Evolutionary conservation across 2,113 vertebrate genomes (phyloP).

Genomic region (Rana temporaria): DNA sequence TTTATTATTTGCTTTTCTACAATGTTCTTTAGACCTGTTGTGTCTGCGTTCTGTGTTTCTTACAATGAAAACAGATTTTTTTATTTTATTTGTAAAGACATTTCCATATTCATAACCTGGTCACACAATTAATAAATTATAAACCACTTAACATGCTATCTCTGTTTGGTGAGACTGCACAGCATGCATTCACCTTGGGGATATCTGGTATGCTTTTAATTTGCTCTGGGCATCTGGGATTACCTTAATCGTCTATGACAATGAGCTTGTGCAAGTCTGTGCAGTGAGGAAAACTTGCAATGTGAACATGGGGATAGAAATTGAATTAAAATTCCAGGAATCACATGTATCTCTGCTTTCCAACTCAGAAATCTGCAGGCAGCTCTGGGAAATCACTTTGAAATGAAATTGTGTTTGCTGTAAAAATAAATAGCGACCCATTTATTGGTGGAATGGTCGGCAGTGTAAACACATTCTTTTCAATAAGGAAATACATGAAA

Average conservation of each 20-base stretch:
- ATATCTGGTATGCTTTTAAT: conserved; percentile 25
- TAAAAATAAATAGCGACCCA: not conserved
- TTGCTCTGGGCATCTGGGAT: conserved; percentile 35
- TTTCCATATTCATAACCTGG: not conserved
- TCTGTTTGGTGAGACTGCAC: not conserved
- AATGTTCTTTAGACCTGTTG: too few relatives aligned
- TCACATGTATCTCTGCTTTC: conserved; percentile 4
- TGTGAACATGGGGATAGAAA: conserved; percentile 28
- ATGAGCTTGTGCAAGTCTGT: conserved; percentile 23
- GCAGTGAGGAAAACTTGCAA: conserved; percentile 10
- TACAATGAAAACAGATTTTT: too few relatives aligned
- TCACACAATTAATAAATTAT: not conserved
- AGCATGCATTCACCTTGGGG: not conserved
- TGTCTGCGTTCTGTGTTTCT: too few relatives aligned
- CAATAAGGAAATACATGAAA: too few relatives aligned
- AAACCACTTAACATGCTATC: not conserved
- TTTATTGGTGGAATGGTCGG: not conserved
- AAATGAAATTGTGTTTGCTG: not conserved
- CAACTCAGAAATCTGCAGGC: not conserved
- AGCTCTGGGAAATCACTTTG: not conserved
- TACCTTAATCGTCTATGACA: conserved; percentile 27
- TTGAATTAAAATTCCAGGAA: conserved; percentile 26
- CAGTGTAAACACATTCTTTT: too few relatives aligned
- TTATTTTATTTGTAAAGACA: not conserved
- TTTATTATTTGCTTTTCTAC: too few relatives aligned